A percentile compares a stretch with the other conserved stretches of the same genome.
Evolutionary conservation across 1,140 invertebrate species (phyloP).

Genomic region (Diorhabda carinulata): DNA sequence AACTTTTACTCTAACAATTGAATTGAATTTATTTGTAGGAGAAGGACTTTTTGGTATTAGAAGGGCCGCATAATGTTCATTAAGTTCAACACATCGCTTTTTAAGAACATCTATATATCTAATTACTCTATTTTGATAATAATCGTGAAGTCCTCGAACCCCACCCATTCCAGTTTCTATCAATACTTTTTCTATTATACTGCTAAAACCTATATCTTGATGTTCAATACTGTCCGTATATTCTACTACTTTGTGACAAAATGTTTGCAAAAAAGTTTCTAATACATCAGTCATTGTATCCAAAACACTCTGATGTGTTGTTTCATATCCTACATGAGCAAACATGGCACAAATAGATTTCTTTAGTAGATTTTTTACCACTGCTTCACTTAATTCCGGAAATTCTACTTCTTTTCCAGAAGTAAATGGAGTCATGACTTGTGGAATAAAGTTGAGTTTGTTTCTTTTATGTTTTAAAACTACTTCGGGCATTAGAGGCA

Average conservation of each 20-base stretch:
- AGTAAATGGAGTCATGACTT: conserved; percentile 32
- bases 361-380: conserved; percentile 36
- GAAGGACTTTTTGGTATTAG: conserved; percentile 30
- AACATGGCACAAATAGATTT: conserved; percentile 38
- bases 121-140: conserved; percentile 42
- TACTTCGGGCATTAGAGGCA: conserved; percentile 37
- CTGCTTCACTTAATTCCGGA: conserved; percentile 36
- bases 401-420: conserved; percentile 29
- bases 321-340: conserved; percentile 44
- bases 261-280: conserved; percentile 39
- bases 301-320: conserved; percentile 39
- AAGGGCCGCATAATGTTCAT: conserved; percentile 35
- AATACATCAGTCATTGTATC: conserved; percentile 41
- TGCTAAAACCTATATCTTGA: conserved; percentile 34
- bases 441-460: conserved; percentile 39
- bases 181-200: conserved; percentile 39
- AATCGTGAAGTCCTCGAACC: conserved; percentile 41
- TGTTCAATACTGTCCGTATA: conserved; percentile 34
- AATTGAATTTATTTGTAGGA: conserved; percentile 26
- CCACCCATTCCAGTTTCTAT: conserved; percentile 42
- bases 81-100: conserved; percentile 37
- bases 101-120: conserved; percentile 40
- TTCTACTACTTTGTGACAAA: conserved; percentile 33
- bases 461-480: conserved; percentile 31
- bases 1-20: conserved; percentile 32